Conservation (phyloP, 2,888 invertebrate species). For the Ethmia dodecea region DNA sequence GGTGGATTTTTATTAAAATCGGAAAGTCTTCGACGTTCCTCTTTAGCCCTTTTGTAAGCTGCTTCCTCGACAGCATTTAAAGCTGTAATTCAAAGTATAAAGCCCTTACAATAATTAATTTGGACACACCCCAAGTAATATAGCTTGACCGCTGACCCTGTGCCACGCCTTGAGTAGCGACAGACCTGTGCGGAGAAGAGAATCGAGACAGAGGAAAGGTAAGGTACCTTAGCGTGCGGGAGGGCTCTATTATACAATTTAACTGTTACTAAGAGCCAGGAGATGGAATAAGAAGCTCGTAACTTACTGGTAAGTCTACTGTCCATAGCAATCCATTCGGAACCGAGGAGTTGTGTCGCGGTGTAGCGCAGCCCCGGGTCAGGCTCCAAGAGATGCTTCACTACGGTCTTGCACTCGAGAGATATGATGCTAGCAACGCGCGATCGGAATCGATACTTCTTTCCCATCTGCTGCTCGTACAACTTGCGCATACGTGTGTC, state of each 20-base stretch:
- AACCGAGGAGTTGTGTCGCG: constrained; percentile 74
- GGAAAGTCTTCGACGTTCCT: constrained; percentile 56
- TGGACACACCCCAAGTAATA: no score
- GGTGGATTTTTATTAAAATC: constrained; percentile 36
- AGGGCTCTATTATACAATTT: no score
- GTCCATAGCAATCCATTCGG: constrained; percentile 84
- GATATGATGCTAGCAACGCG: constrained; percentile 78
- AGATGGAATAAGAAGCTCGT: no score
- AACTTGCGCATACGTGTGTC: constrained; percentile 85
- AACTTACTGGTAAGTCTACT: constrained; percentile 73
- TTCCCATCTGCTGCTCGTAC: constrained; percentile 80
- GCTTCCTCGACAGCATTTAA: constrained; percentile 78
- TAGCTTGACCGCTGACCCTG: no score
- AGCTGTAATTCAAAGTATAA: constrained; percentile 27
- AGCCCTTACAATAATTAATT: not conserved
- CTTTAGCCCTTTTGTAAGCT: constrained; percentile 77
- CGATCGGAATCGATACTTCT: constrained; percentile 80
- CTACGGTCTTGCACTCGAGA: constrained; percentile 79
- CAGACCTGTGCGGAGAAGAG: no score
- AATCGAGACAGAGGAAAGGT: no score
- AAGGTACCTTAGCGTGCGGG: no score
- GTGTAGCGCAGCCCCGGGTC: constrained; percentile 77
- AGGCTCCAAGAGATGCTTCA: constrained; percentile 83
- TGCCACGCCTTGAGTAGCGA: no score
- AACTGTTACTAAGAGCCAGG: no score